Evolutionary conservation across 2,113 vertebrate genomes (phyloP), one percentile per base, ranked within the genome.

Genomic region (Pampusana beccarii): DNA sequence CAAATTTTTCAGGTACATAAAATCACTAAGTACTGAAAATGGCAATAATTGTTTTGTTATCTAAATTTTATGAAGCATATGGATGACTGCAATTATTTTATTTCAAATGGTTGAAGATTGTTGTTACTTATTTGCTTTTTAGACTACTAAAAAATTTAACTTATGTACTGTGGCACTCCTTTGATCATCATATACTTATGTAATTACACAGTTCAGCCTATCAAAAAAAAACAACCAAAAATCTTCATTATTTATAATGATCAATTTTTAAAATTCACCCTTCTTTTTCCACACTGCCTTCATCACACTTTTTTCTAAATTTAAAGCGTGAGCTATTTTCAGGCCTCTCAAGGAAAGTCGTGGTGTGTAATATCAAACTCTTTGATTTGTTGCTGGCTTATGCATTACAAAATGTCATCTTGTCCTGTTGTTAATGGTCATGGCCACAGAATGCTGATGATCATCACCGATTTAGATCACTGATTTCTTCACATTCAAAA

Each of bases 401-500:
- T 20, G 33, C 69, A 75, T 42, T 57, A 25, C 57, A 89, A 95
- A 86, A 88, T 92, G 70, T 57, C 88, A 88, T 88, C 44, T 42
- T 77, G 31, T 40, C 58, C 62, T 72, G 56, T 38, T 87, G 62
- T 40, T 89, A 94, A 72, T 61, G 54, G 70, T 23, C 36, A 34
- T 23, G 62, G 66, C 33, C 65, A 79, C 64, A 86, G 72, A 54
- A 61, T 7, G 46, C 50, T 92, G 91, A 79, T 42, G 53, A 66
- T 74, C 53, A 50, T n/a, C 75, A 42, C 44, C 61, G 78, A 91
- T 75, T 65, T 67, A 84, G 81, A 88, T 72, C 61, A 65, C 80
- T 38, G 86, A 71, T 84, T 94, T 91, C 80, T 80, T 87, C 73
- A 85, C 48, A 89, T 31, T 83, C 69, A 79, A 69, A 93, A 92